Evolutionary conservation across 1,140 invertebrate species (phyloP).

Genomic region (Pentalonia nigronervosa): DNA sequence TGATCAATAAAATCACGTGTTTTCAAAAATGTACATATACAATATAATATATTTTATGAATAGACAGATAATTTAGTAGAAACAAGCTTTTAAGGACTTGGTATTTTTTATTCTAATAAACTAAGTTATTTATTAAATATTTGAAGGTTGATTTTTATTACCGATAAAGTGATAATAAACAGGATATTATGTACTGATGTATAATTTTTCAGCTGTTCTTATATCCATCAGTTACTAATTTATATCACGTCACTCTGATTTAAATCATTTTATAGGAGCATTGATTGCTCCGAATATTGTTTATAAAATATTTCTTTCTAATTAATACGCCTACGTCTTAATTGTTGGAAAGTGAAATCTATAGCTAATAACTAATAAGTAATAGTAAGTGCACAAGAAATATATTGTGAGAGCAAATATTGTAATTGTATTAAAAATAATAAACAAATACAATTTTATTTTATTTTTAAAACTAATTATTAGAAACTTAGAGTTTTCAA

Average conservation of each 20-base stretch:
- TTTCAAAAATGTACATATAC: neutral
- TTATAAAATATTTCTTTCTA: neutral
- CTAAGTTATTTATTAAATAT: neutral
- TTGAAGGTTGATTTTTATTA: neutral
- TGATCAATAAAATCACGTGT: neutral
- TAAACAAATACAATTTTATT: no score
- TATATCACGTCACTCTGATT: constrained; percentile 11
- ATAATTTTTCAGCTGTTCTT: neutral
- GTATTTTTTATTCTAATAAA: neutral
- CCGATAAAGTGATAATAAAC: neutral
- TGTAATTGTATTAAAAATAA: no score
- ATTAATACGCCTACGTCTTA: neutral
- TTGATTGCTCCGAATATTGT: neutral
- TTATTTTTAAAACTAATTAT: no score
- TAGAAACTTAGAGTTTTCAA: no score
- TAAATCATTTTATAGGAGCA: neutral
- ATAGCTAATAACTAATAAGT: no score
- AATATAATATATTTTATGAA: neutral
- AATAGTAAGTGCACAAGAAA: no score
- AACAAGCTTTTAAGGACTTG: neutral
- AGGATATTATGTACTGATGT: no score
- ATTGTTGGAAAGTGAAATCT: neutral
- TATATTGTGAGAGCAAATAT: no score
- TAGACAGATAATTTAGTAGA: neutral
- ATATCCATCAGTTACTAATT: neutral